These are phyloP conservation scores for Anguilla pacifica DNA, from an alignment of 2,797 vertebrate genomes.

Conservation along the genomic window DNA sequence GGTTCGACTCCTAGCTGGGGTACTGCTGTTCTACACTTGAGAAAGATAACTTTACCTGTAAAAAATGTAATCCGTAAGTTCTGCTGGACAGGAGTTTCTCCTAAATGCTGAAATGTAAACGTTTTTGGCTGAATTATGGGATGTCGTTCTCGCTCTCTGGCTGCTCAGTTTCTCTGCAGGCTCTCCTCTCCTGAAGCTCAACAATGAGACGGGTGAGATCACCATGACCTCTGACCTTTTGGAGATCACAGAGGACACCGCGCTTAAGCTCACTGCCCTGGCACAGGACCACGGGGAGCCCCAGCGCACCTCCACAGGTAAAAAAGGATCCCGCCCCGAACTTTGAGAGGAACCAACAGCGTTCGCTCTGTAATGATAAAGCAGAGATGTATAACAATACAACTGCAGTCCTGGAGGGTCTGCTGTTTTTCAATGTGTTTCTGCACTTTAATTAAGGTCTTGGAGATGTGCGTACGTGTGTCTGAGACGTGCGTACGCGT, in stretches of 20 bases:
- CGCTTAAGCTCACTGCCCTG: slow-evolving; percentile 58
- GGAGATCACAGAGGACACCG: slow-evolving; percentile 59
- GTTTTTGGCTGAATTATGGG: neutral
- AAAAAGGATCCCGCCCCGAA: neutral
- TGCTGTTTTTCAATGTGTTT: no score
- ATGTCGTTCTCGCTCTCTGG: neutral
- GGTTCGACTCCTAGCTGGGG: neutral
- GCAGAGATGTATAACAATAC: no score
- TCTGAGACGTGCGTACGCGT: no score
- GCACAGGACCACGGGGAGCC: slow-evolving; percentile 72
- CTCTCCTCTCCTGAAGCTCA: slow-evolving; percentile 62
- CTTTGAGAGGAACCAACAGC: neutral
- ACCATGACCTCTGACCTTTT: slow-evolving; percentile 62
- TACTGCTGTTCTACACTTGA: neutral
- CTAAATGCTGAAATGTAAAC: neutral
- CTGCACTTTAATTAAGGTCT: no score
- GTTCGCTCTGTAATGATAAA: neutral
- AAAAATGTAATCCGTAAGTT: neutral
- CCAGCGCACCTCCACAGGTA: slow-evolving; percentile 68
- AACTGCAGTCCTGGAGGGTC: no score
- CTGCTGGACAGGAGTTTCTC: neutral
- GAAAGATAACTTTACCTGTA: neutral
- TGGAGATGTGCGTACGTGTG: no score
- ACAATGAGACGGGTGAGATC: slow-evolving; percentile 67
- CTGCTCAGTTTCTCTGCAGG: slow-evolving; percentile 59